Conservation (phyloP, 2,113 vertebrate genomes). For the Vulpes ferrilata region DNA sequence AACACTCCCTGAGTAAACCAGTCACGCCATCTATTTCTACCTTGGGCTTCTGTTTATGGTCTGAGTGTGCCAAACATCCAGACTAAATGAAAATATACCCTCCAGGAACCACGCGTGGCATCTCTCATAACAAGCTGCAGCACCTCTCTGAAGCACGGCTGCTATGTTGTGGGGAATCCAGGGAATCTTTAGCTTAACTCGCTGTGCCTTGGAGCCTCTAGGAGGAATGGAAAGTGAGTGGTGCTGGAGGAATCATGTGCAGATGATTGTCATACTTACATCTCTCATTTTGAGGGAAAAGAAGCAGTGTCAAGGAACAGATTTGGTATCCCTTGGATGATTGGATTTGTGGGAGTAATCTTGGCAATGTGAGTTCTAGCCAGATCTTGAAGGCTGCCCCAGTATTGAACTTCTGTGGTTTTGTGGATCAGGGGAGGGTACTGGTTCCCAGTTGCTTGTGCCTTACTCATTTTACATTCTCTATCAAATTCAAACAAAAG, state of each 20-base stretch:
- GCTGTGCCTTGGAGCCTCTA: slow-evolving; percentile 84
- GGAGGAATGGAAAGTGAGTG: slow-evolving; percentile 76
- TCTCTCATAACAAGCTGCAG: slow-evolving; percentile 97
- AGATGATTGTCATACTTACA: slow-evolving; percentile 58
- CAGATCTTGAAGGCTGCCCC: neutral
- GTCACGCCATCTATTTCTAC: slow-evolving; percentile 92
- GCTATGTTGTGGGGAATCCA: slow-evolving; percentile 96
- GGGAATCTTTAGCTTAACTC: slow-evolving; percentile 94
- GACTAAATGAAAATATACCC: slow-evolving; percentile 98
- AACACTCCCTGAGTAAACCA: slow-evolving; percentile 89
- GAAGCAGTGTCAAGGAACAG: slow-evolving; percentile 74
- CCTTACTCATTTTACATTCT: neutral
- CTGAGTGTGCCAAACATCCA: slow-evolving; percentile 95
- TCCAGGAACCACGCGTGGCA: slow-evolving; percentile 93
- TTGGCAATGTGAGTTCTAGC: neutral
- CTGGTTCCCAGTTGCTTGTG: neutral
- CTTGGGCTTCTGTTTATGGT: slow-evolving; percentile 93
- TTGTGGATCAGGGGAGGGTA: neutral
- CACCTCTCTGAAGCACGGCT: slow-evolving; percentile 93
- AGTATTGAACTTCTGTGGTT: neutral
- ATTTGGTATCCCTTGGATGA: slow-evolving; percentile 14
- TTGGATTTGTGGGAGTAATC: slow-evolving; percentile 11
- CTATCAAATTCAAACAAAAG: neutral
- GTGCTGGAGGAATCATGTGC: slow-evolving; percentile 73
- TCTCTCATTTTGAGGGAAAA: slow-evolving; percentile 83